Percentiles rank a stretch among this genome's conserved stretches.
phyloP scores from a whole-genome alignment of 2,888 invertebrate species.

The Lampropteryx suffumata region DNA sequence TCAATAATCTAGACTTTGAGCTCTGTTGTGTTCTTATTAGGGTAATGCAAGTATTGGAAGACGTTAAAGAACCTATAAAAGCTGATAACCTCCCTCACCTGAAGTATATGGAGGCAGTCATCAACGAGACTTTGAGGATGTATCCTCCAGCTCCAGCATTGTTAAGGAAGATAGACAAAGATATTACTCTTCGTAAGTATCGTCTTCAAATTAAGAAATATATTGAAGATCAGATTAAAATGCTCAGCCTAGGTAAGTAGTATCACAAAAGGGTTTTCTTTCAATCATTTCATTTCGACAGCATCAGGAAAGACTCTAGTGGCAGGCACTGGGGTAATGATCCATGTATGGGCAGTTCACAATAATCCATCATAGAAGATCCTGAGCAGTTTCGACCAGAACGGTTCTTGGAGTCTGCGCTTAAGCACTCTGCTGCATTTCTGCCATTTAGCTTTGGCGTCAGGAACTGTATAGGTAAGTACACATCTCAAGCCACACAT shows the following conservation, averaged over 20 bases:
- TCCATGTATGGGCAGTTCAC: conserved; percentile 37
- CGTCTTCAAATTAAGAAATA: too few relatives aligned
- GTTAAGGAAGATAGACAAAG: conserved; percentile 40
- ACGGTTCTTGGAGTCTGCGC: conserved; percentile 76
- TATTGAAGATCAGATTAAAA: too few relatives aligned
- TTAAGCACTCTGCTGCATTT: conserved; percentile 83
- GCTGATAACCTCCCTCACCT: conserved; percentile 41
- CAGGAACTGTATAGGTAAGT: conserved; percentile 86
- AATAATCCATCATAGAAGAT: conserved; percentile 82
- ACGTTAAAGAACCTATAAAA: conserved; percentile 34
- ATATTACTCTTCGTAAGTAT: conserved; percentile 44
- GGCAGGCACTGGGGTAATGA: conserved; percentile 17
- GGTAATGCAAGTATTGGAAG: conserved; percentile 39
- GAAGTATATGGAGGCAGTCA: conserved; percentile 50
- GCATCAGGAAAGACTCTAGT: conserved; percentile 22
- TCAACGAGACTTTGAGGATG: conserved; percentile 50
- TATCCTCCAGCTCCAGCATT: conserved; percentile 48
- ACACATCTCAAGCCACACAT: too few relatives aligned
- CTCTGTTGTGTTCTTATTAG: too few relatives aligned
- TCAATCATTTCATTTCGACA: conserved; percentile 1
- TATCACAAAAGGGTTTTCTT: not conserved
- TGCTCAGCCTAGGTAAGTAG: too few relatives aligned
- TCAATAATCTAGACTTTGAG: too few relatives aligned
- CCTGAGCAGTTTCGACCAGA: conserved; percentile 85
- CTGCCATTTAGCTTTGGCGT: conserved; percentile 87